These are phyloP conservation scores for Dunckerocampus dactyliophorus DNA, from an alignment of 2,113 vertebrate species.

Conservation along the genomic window DNA sequence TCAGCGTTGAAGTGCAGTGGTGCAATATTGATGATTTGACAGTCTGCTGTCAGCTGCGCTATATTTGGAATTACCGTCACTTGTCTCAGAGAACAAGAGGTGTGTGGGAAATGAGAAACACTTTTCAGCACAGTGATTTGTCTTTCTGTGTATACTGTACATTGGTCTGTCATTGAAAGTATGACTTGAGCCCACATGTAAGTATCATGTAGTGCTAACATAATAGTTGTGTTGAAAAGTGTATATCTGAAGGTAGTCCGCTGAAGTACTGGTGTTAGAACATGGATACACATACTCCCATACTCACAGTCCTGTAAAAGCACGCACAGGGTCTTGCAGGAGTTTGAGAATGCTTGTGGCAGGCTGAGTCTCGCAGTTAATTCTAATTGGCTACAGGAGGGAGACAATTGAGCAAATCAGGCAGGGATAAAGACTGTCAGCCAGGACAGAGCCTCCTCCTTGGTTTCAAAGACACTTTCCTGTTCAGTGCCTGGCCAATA, in stretches of 20 bases:
- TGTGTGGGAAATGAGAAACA: constrained; percentile 34
- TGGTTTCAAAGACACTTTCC: constrained; percentile 9
- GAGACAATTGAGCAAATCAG: constrained; percentile 37
- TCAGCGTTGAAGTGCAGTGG: neutral
- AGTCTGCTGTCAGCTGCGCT: constrained; percentile 23
- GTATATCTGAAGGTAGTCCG: constrained; percentile 19
- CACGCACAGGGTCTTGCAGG: constrained; percentile 15
- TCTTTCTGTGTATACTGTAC: constrained; percentile 20
- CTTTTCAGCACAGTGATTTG: constrained; percentile 4
- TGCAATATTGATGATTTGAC: constrained; percentile 3
- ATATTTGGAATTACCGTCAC: constrained; percentile 36
- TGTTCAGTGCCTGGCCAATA: neutral
- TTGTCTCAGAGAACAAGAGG: constrained; percentile 34
- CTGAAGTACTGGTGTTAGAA: constrained; percentile 32
- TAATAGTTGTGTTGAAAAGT: constrained; percentile 18
- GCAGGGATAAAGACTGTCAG: constrained; percentile 28
- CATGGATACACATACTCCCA: neutral
- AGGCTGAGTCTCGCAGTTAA: constrained; percentile 26
- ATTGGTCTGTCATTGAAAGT: constrained; percentile 16
- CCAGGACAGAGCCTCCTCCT: constrained; percentile 7
- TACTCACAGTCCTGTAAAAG: neutral
- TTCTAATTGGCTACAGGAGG: constrained; percentile 58
- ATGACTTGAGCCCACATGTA: constrained; percentile 36
- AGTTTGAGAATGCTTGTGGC: constrained; percentile 27
- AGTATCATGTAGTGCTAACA: constrained; percentile 10